phyloP scores from a whole-genome alignment of 2,888 invertebrate genomes.

The Dione vanillae region DNA sequence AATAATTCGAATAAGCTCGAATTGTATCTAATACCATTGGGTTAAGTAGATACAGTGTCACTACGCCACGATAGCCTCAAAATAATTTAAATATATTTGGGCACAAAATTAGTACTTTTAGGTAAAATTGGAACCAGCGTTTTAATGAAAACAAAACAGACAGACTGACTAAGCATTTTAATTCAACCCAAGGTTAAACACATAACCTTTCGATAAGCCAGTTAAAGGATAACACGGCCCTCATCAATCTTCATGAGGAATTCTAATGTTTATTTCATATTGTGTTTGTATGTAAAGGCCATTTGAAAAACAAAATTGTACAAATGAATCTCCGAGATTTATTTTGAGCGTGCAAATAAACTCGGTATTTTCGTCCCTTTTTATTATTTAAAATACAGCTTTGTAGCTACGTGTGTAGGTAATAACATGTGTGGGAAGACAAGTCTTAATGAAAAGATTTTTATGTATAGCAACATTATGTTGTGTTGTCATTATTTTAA shows the following conservation, averaged over 20 bases:
- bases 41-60: no score
- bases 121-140: background rate
- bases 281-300: conserved; percentile 45
- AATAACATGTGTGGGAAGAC: conserved; percentile 4
- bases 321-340: conserved; percentile 65
- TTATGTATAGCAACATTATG: no score
- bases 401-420: conserved; percentile 19
- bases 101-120: background rate
- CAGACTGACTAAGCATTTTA: conserved; percentile 20
- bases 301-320: conserved; percentile 53
- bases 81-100: background rate
- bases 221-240: conserved; percentile 30
- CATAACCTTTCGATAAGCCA: conserved; percentile 32
- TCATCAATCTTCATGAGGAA: conserved; percentile 43
- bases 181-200: conserved; percentile 29
- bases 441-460: background rate
- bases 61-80: no score
- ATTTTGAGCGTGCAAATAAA: conserved; percentile 59
- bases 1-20: no score
- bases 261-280: conserved; percentile 45
- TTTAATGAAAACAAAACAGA: conserved; percentile 1
- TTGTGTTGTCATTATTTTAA: no score
- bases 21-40: no score
- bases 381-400: conserved; percentile 62
- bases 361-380: conserved; percentile 57